Conservation (phyloP, 1,140 invertebrate genomes). For the Drosophila hydei region DNA sequence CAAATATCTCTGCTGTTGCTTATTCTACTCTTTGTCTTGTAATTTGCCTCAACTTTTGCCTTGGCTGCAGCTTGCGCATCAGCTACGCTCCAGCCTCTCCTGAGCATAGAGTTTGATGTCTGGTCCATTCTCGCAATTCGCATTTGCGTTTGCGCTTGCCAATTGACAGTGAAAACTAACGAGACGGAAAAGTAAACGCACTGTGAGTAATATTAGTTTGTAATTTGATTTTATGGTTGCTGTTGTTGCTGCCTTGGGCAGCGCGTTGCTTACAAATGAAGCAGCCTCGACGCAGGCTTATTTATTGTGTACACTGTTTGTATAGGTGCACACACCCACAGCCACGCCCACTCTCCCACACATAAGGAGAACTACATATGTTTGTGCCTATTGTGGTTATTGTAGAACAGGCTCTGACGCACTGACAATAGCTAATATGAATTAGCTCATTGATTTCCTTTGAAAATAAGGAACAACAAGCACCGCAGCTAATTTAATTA, state of each 20-base stretch:
- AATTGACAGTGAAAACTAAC: slow-evolving; percentile 83
- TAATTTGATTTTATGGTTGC: slow-evolving; percentile 78
- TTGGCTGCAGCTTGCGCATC: slow-evolving; percentile 50
- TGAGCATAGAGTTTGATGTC: slow-evolving; percentile 26
- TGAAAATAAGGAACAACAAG: no score
- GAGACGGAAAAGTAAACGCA: slow-evolving; percentile 81
- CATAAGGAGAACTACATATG: no score
- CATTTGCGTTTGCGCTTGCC: slow-evolving; percentile 50
- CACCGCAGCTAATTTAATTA: no score
- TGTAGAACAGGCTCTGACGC: slow-evolving; percentile 41
- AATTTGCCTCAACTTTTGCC: slow-evolving; percentile 60
- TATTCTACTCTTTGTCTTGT: slow-evolving; percentile 58
- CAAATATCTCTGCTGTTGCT: slow-evolving; percentile 16
- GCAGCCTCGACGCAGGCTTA: not conserved
- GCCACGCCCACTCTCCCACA: not conserved
- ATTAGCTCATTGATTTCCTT: no score
- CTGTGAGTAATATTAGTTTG: slow-evolving; percentile 83
- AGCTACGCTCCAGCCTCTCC: not conserved
- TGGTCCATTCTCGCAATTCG: slow-evolving; percentile 40
- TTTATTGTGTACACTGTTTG: not conserved
- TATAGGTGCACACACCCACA: slow-evolving; percentile 3
- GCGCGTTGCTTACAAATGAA: not conserved
- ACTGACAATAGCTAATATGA: slow-evolving; percentile 68
- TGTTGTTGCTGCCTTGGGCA: slow-evolving; percentile 18
- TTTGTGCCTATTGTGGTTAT: not conserved